Conservation (phyloP, 2,888 invertebrate genomes). For the Xanthorhoe designata region DNA sequence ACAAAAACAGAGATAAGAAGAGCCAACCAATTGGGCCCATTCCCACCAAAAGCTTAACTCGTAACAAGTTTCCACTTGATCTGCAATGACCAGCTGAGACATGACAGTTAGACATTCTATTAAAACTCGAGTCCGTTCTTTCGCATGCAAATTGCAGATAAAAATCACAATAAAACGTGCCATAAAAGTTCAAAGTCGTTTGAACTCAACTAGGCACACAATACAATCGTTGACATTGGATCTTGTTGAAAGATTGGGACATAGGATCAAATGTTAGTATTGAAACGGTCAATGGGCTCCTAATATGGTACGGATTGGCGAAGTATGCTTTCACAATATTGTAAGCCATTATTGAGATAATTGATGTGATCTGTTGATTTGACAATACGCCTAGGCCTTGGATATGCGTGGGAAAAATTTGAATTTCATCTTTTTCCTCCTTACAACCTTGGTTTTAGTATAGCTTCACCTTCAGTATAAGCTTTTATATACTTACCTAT, state of each 20-base stretch:
- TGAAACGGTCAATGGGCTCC: constrained; percentile 28
- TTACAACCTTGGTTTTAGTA: not conserved
- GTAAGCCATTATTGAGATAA: constrained; percentile 7
- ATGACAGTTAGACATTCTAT: not conserved
- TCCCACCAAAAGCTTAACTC: not conserved
- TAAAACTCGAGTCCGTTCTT: not conserved
- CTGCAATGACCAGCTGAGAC: not conserved
- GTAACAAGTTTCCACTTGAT: not conserved
- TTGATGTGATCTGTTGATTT: constrained; percentile 7
- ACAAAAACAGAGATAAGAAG: not conserved
- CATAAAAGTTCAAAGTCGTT: constrained; percentile 41
- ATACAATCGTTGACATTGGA: constrained; percentile 40
- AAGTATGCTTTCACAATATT: constrained; percentile 28
- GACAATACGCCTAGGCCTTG: not conserved
- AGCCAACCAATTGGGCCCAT: not conserved
- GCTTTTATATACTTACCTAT: too few relatives aligned
- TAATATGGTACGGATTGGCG: constrained; percentile 22
- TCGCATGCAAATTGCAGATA: constrained; percentile 29
- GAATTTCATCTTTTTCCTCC: not conserved
- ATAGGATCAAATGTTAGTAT: constrained; percentile 32
- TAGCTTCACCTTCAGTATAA: too few relatives aligned
- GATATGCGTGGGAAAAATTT: not conserved
- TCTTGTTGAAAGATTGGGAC: constrained; percentile 40
- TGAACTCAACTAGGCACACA: constrained; percentile 32
- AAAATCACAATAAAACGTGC: constrained; percentile 39